Percentiles rank a stretch among this genome's conserved stretches.
Conservation (phyloP, 2,797 vertebrate genomes). For the Leptoclinus maculatus region DNA sequence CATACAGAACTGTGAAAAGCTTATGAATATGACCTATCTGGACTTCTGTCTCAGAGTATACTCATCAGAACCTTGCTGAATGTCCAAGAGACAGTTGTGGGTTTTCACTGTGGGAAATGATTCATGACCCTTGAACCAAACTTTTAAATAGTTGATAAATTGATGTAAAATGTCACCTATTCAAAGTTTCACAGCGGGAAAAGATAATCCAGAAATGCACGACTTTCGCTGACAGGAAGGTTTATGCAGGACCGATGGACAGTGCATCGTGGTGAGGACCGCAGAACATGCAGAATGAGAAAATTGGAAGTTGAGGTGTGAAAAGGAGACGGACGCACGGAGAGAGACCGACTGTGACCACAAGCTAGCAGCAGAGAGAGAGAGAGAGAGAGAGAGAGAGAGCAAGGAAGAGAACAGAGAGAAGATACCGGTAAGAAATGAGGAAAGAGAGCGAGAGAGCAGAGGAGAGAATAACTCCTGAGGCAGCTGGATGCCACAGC, state of each 20-base stretch:
- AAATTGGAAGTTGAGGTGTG: slow-evolving; percentile 5
- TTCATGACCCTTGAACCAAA: background rate
- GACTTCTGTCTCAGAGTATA: background rate
- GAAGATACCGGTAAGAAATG: no score
- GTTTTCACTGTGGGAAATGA: background rate
- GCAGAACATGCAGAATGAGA: background rate
- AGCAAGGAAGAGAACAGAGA: background rate
- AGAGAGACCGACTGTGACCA: slow-evolving; percentile 4
- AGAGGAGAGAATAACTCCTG: slow-evolving; percentile 16
- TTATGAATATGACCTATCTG: background rate
- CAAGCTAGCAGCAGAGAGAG: background rate
- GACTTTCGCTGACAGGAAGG: background rate
- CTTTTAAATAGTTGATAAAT: background rate
- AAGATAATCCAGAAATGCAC: background rate
- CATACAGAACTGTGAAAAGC: background rate
- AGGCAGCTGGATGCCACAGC: slow-evolving; percentile 40
- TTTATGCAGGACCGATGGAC: background rate
- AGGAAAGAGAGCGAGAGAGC: background rate
- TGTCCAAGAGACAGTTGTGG: background rate
- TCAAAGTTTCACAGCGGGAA: background rate
- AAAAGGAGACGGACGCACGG: background rate
- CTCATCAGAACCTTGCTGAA: background rate
- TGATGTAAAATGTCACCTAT: background rate
- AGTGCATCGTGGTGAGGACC: background rate
- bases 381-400: background rate